Base-by-base conservation (phyloP, 2,113 vertebrate genomes). In the Trochalopteron elliotii region DNA sequence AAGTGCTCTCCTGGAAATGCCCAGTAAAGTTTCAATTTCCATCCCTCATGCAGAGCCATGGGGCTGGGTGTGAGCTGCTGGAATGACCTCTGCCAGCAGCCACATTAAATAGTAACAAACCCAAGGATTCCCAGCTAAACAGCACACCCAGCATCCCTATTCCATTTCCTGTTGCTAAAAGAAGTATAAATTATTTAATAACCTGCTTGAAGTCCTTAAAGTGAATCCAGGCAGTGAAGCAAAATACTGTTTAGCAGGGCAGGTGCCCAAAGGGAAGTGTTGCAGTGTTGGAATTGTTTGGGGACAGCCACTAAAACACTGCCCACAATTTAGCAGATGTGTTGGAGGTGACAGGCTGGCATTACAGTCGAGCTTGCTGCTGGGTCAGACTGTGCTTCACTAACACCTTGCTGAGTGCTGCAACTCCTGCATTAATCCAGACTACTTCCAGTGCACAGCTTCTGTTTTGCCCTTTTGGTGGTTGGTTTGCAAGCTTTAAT, bases 91-190 rank as follows among this genome's bases (percentile, higher is more conserved):
- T 56, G 93, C 35, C 56, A 76, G 89, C 91, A 75, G 71, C 63
- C 94, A 44, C 95, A 93, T 97, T 72, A 90, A 93, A 93, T 44
- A 77, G 22, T 77, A 52, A 97, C 10, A 57, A 96, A 75, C 55
- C 0, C 5, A 12, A 53, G 49, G 63, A 74, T 89, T 47, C 79
- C 65, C 67, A 65, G 83, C 86, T 79, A 25, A 91, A 53, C 5
- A 39, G 89, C 85, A 45, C 50, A 10, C n/a, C 0, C 1, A 71
- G 78, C 19, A 2, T 28, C 86, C 87, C 63, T 25, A 12, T 22
- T 68, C 50, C 83, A 44, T 69, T 68, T 80, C 79, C 94, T 81
- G 82, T 16, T 92, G 33, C 28, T 69, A 71, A 87, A 90, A 91
- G 79, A 88, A 76, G 19, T 19, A 21, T 96, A 21, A 93, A 84